phyloP scores from a whole-genome alignment of 2,113 vertebrate species.

The Sinocyclocheilus grahami region DNA sequence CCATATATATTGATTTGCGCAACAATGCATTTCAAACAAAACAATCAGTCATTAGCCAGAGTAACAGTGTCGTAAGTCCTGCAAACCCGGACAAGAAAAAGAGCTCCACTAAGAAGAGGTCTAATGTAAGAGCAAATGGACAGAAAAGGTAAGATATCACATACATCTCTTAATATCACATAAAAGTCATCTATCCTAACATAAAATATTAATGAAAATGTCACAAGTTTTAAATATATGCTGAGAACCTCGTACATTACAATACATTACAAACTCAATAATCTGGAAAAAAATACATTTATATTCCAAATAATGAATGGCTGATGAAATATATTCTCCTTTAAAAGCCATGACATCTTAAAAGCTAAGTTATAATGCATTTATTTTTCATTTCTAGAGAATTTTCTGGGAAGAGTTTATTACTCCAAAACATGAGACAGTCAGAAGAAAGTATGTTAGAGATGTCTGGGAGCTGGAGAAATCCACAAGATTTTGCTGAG shows the following conservation, averaged over 20 bases:
- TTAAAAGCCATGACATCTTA: neutral
- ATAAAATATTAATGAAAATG: neutral
- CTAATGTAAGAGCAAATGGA: conserved; percentile 1
- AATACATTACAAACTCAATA: no score
- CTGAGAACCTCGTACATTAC: no score
- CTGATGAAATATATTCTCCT: neutral
- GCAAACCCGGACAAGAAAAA: neutral
- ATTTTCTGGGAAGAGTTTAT: conserved; percentile 68
- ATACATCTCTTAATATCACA: neutral
- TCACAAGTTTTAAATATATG: no score
- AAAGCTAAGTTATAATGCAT: neutral
- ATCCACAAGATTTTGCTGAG: conserved; percentile 26
- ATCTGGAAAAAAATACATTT: no score
- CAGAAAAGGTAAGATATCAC: conserved; percentile 40
- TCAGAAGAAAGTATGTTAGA: conserved; percentile 43
- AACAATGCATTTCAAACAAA: conserved; percentile 49
- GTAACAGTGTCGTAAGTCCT: conserved; percentile 23
- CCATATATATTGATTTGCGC: conserved; percentile 74
- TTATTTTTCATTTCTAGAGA: conserved; percentile 56
- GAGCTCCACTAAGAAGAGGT: neutral
- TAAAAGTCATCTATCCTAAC: neutral
- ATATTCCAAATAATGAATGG: neutral
- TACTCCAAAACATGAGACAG: conserved; percentile 69
- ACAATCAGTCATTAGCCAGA: conserved; percentile 16
- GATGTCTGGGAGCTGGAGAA: neutral